Conservation (phyloP, 92 coral and sea anemone species). For the Epizoanthus fatuus region DNA sequence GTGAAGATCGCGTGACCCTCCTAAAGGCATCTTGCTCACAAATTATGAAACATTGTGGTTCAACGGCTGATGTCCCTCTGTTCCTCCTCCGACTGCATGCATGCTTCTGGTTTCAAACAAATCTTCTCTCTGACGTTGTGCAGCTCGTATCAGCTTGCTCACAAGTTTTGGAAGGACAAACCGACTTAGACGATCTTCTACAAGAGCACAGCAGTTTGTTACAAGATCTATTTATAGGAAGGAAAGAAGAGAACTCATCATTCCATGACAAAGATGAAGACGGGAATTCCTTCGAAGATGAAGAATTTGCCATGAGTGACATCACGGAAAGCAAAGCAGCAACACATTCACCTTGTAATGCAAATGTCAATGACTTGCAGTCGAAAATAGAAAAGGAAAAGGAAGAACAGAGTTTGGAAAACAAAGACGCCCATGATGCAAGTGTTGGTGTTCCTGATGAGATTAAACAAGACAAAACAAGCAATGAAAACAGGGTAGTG, state of each 20-base stretch:
- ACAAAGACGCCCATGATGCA: too few species aligned
- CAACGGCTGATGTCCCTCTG: not conserved
- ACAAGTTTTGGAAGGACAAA: not conserved
- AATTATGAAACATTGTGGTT: not conserved
- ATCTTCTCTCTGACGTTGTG: slow-evolving; percentile 14
- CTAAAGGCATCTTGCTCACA: slow-evolving; percentile 39
- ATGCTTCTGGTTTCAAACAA: slow-evolving; percentile 25
- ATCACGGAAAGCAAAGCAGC: too few species aligned
- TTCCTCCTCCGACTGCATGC: slow-evolving; percentile 22
- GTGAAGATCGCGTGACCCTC: slow-evolving; percentile 45
- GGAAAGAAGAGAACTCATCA: too few species aligned
- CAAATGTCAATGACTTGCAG: too few species aligned
- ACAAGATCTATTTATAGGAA: too few species aligned
- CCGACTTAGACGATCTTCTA: not conserved
- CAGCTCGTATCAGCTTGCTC: slow-evolving; percentile 29
- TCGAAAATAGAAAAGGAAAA: too few species aligned
- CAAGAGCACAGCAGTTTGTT: slow-evolving; percentile 2
- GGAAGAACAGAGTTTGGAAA: too few species aligned
- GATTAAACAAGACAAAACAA: not conserved
- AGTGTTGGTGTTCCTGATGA: not conserved
- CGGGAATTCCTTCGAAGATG: too few species aligned
- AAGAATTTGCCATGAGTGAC: too few species aligned
- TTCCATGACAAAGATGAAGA: too few species aligned
- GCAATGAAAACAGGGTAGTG: not conserved
- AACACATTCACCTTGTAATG: too few species aligned